Percentiles rank a stretch among this genome's conserved stretches.
These are phyloP conservation scores for Zophobas atratus DNA, from an alignment of 1,140 invertebrate genomes.

Conservation along the genomic window DNA sequence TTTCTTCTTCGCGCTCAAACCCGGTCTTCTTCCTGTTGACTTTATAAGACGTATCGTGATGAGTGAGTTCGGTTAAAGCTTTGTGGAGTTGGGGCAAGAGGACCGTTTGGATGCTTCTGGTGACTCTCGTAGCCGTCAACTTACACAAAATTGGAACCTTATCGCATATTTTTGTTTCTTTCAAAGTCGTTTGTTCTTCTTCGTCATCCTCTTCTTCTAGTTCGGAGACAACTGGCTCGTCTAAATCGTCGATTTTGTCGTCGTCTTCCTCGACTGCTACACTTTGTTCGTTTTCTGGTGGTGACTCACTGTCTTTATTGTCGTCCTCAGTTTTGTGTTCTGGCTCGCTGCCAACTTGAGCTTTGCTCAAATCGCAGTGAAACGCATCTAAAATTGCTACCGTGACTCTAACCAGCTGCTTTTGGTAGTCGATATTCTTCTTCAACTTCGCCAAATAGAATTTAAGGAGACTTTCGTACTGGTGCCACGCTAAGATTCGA, in stretches of 20 bases:
- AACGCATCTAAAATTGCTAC: conserved; percentile 91
- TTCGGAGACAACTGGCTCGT: neutral
- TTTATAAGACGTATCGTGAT: conserved; percentile 86
- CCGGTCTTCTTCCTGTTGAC: conserved; percentile 79
- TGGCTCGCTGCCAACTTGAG: conserved; percentile 64
- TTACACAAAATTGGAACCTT: conserved; percentile 75
- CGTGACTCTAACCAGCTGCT: conserved; percentile 85
- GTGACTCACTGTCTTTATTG: conserved; percentile 46
- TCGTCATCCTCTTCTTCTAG: conserved; percentile 60
- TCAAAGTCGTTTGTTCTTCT: conserved; percentile 62
- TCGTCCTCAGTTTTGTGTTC: conserved; percentile 57
- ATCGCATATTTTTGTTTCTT: conserved; percentile 70
- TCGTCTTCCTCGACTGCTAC: conserved; percentile 43
- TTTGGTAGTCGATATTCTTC: conserved; percentile 81
- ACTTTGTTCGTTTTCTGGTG: conserved; percentile 44
- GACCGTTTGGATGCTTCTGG: conserved; percentile 75
- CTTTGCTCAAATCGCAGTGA: conserved; percentile 90
- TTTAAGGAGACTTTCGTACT: conserved; percentile 86
- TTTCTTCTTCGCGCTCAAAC: conserved; percentile 85
- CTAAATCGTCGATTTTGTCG: conserved; percentile 50
- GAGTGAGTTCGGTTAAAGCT: conserved; percentile 81
- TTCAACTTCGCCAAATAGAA: conserved; percentile 85
- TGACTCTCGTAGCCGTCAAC: conserved; percentile 82
- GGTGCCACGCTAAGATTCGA: conserved; percentile 86
- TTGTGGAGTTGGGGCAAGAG: conserved; percentile 78